Percentiles rank a stretch among this genome's conserved stretches.
Evolutionary conservation across 35 echinoderm and acorn worm species (phyloP).

Genomic region (Apostichopus parvimensis): DNA sequence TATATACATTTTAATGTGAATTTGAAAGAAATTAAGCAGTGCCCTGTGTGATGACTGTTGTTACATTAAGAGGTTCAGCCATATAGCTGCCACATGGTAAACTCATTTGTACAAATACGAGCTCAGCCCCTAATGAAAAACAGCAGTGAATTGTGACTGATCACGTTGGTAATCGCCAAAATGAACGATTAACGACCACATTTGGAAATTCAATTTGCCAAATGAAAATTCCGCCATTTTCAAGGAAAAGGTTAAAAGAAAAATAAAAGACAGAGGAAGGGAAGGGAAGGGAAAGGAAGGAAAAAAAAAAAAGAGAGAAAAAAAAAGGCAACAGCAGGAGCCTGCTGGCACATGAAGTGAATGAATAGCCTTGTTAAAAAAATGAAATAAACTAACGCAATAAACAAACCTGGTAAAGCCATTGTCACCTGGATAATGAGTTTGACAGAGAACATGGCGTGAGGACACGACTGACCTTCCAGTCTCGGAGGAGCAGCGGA

Average conservation of each 20-base stretch:
- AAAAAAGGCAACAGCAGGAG: background rate
- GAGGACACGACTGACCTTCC: conserved; percentile 42
- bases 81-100: conserved; percentile 2
- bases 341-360: background rate
- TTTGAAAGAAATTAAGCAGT: conserved; percentile 14
- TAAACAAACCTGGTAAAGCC: conserved; percentile 41
- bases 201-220: conserved; percentile 60
- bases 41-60: background rate
- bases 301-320: background rate
- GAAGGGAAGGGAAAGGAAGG: background rate
- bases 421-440: conserved; percentile 40
- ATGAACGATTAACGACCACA: conserved; percentile 58
- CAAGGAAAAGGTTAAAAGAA: conserved; percentile 10
- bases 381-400: conserved; percentile 31
- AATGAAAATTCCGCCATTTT: conserved; percentile 51
- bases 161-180: conserved; percentile 46
- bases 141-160: conserved; percentile 53
- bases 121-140: conserved; percentile 45
- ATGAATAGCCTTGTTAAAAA: conserved; percentile 39
- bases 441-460: conserved; percentile 47
- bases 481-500: conserved; percentile 25
- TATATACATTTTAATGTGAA: conserved; percentile 16
- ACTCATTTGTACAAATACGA: conserved; percentile 43
- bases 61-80: background rate
- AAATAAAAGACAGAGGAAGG: background rate